Evolutionary conservation across 2,797 vertebrate genomes (phyloP).

Genomic region (Lepilemur ruficaudatus): DNA sequence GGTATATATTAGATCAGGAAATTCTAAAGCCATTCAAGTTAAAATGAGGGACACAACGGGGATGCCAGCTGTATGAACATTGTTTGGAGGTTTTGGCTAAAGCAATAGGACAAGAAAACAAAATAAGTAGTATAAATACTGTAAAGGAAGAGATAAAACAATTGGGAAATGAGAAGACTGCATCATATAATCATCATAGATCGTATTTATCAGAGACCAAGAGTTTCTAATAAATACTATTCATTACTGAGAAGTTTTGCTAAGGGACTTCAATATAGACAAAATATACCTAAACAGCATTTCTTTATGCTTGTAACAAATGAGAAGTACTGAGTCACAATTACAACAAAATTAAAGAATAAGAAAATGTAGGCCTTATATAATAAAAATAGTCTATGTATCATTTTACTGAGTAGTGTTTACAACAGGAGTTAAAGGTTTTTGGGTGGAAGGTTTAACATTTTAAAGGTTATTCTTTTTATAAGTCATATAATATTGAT

Average conservation of each 20-base stretch:
- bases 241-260: background rate
- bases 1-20: background rate
- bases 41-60: background rate
- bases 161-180: background rate
- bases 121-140: background rate
- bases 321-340: background rate
- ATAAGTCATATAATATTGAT: background rate
- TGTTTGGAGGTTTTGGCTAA: background rate
- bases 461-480: background rate
- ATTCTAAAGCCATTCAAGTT: background rate
- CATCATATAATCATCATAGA: background rate
- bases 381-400: background rate
- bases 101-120: background rate
- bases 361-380: background rate
- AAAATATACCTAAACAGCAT: background rate
- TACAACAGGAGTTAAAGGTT: background rate
- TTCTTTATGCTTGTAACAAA: background rate
- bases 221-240: background rate
- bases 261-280: background rate
- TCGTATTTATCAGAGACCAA: background rate
- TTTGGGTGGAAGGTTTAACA: background rate
- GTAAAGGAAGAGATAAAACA: background rate
- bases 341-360: background rate
- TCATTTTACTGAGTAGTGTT: background rate
- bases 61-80: no score